Evolutionary conservation across 1,140 invertebrate species (phyloP), one percentile per base, ranked within the genome.

Genomic region (Sminthurides bifidus): DNA sequence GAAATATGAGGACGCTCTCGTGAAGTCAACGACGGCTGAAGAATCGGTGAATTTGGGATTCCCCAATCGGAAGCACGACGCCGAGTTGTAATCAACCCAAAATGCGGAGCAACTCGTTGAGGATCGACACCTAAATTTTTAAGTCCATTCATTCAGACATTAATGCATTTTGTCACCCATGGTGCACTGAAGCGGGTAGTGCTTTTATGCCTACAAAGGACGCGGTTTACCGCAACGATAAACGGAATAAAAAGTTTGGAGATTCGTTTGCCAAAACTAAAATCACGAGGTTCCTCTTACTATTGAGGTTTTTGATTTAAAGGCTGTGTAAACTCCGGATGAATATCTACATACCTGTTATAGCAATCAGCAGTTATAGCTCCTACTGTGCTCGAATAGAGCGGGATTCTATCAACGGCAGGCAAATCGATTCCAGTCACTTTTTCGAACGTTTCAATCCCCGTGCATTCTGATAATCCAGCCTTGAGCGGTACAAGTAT

Each of bases 351-450:
- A 45, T 38, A 60, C 59, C 69, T 68, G 59, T 69, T 69, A 52
- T 70, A 70, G 60, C 70, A 71, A 56, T 69, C 68, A 19, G 67
- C 68, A 8, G 69, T 70, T 29, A 71, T 67, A 24, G 68, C 68
- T 15, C 65, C 61, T n/a, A 64, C 65, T 15, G 65, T 65, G 21
- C 62, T 63, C 14, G 64, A 61, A 19, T 67, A 70, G 14, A 71
- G 54, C 40, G 69, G 62, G 38, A 65, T 64, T 15, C 66, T 63
- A 14, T 65, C 60, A 1, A 43, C 31, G 2, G 53, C 29, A 38
- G 63, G 53, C 1, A 68, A 65, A 10, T 64, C 59, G 17, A 66
- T 56, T n/a, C 67, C 66, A 1, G 66, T 61, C 3, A 69, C 61
- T 56, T 71, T 71, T 17, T 65, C 66, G 46, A 61, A 61, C 35